Percentiles rank a stretch among this genome's conserved stretches.
These are phyloP conservation scores for Tupaia chinensis DNA, from an alignment of 2,113 vertebrate genomes.

Conservation along the genomic window DNA sequence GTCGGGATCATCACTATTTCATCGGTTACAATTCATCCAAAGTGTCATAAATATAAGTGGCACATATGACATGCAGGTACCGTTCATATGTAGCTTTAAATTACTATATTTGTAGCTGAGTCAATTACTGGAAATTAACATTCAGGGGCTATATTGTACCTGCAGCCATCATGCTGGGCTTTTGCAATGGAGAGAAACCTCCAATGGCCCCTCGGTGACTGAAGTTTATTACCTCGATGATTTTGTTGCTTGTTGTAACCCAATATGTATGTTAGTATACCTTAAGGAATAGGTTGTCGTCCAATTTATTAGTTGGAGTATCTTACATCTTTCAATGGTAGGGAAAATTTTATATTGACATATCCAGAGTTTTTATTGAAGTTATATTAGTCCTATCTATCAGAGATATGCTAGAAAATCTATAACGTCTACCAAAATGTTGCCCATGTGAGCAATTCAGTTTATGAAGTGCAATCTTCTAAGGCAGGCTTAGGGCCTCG, in stretches of 20 bases:
- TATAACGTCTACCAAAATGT: conserved; percentile 96
- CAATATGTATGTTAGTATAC: conserved; percentile 87
- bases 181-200: conserved; percentile 64
- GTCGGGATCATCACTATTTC: not conserved
- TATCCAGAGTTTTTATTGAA: conserved; percentile 97
- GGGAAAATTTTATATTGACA: conserved; percentile 93
- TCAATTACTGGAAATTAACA: conserved; percentile 62
- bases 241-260: conserved; percentile 87
- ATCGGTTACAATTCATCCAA: not conserved
- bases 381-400: conserved; percentile 99
- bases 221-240: conserved; percentile 80
- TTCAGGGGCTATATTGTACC: conserved; percentile 14
- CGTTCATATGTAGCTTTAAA: not conserved
- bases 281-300: conserved; percentile 86
- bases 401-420: conserved; percentile 98
- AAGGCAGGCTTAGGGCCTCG: conserved; percentile 88
- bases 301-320: conserved; percentile 91
- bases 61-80: not conserved
- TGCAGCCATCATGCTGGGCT: conserved; percentile 50
- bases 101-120: not conserved
- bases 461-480: conserved; percentile 97
- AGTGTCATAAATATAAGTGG: not conserved
- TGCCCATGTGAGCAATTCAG: conserved; percentile 94
- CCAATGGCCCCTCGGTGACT: conserved; percentile 67
- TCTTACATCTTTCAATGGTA: conserved; percentile 87